Base-by-base conservation (phyloP, 2,888 invertebrate species). In the Apamea epomidion region DNA sequence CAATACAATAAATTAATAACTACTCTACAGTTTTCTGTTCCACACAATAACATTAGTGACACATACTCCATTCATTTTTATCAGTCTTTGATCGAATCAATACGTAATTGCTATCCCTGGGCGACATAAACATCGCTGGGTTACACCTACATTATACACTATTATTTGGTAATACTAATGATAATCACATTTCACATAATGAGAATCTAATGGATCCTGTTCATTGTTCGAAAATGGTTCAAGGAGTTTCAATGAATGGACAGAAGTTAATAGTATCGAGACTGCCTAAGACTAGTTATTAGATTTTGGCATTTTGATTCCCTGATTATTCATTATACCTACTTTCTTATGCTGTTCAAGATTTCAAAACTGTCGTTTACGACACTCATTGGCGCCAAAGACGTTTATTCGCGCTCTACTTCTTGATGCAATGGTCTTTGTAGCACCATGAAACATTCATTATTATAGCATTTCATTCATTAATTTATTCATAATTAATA, bases 151-250 rank as follows among this genome's bases (percentile, higher is more conserved):
- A 45, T 71, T 54, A 62, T 73, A 42, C 5, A 45, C 54, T 58
- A 58, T 42, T 58, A 79, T 79, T 64, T 74, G 29, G 54, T 58
- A 60, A 60, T 42, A 54, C 37, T 82, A 86, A 78, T 87, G 83
- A 83, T 87, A 64, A 83, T 87, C 65, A 74, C 62, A 48, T 32
- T 72, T 71, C 32, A 42, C 37, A 51, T 75, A 69, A 84, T 78
- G 67, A 54, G n/a, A n/a, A n/a, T 32, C 29, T 83, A 87, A 87
- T 87, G 62, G 67, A 79, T 83, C 74, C 75, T 87, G 84, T 45
- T 32, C 76, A 76, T 87, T 87, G 70, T 85, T 79, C 21, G 70
- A 58, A 79, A 83, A 71, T 80, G 32, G 84, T 76, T 83, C 87
- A 87, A 80, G 70, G 87, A 83, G 21, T 25, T 69, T 42, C 37